Conservation (phyloP, 2,888 invertebrate genomes). For the Tetanocera ferruginea region DNA sequence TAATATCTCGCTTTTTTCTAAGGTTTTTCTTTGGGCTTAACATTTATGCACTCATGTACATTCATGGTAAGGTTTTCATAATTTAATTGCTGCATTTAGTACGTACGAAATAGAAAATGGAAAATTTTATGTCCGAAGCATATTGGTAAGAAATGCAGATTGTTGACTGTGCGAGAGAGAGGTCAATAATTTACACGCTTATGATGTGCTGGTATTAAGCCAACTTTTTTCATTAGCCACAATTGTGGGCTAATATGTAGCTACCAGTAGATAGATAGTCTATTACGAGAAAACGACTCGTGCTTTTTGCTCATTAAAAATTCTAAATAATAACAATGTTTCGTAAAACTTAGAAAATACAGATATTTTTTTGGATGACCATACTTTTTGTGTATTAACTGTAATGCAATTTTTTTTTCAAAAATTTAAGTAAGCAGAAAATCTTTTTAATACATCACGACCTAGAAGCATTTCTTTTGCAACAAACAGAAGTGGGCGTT, state of each 20-base stretch:
- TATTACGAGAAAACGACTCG: not conserved
- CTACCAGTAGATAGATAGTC: not conserved
- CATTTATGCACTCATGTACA: no score
- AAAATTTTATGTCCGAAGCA: not conserved
- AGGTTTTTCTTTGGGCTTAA: not conserved
- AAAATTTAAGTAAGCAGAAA: no score
- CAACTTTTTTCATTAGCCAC: not conserved
- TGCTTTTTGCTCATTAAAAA: no score
- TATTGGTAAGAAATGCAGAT: not conserved
- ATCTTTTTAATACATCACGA: no score
- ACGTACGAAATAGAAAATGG: conserved; percentile 6
- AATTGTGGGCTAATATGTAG: not conserved
- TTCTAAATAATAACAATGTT: not conserved
- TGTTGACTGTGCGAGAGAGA: conserved; percentile 13
- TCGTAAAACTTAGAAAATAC: not conserved
- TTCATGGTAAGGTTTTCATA: not conserved
- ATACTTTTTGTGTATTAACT: not conserved
- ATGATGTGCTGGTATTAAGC: not conserved
- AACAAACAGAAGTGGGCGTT: no score
- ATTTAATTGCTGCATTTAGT: conserved; percentile 16
- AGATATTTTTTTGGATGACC: not conserved
- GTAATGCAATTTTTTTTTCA: not conserved
- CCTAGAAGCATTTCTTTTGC: no score
- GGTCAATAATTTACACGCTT: conserved; percentile 22
- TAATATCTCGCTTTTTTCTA: not conserved